Percentiles rank a stretch among this genome's conserved stretches.
These are phyloP conservation scores for Mesoligia furuncula DNA, from an alignment of 2,888 invertebrate genomes.

Conservation along the genomic window DNA sequence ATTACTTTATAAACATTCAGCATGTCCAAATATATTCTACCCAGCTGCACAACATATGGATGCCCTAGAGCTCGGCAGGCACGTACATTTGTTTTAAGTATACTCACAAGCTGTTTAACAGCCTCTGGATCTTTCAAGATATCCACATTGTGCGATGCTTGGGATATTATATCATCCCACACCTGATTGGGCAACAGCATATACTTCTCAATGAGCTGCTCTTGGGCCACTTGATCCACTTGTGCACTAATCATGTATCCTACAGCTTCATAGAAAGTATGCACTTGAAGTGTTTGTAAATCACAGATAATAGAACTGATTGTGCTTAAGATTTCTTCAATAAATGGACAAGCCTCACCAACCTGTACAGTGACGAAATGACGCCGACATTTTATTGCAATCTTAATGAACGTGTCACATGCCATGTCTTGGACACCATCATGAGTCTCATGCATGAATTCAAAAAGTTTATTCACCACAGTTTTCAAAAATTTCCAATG, in stretches of 20 bases:
- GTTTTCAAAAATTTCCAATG: slow-evolving; percentile 99
- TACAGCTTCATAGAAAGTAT: slow-evolving; percentile 99
- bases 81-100: slow-evolving; percentile 99
- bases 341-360: slow-evolving; percentile 99
- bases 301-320: slow-evolving; percentile 99
- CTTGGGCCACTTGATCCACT: slow-evolving; percentile 97
- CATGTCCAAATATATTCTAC: slow-evolving; percentile 99
- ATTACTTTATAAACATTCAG: slow-evolving; percentile 99
- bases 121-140: slow-evolving; percentile 98
- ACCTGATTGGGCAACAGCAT: slow-evolving; percentile 99
- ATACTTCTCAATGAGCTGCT: slow-evolving; percentile 98
- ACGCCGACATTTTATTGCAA: slow-evolving; percentile 98
- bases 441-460: slow-evolving; percentile 99
- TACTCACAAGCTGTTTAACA: slow-evolving; percentile 99
- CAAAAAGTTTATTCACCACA: slow-evolving; percentile 99
- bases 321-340: slow-evolving; percentile 99
- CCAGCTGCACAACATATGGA: slow-evolving; percentile 98
- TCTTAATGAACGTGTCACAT: slow-evolving; percentile 99
- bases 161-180: slow-evolving; percentile 99
- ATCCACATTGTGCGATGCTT: slow-evolving; percentile 99
- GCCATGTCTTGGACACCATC: slow-evolving; percentile 99
- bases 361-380: slow-evolving; percentile 99
- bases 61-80: slow-evolving; percentile 99
- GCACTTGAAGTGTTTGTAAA: slow-evolving; percentile 99
- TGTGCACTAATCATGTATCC: slow-evolving; percentile 99